These are phyloP conservation scores for Sus scrofa DNA, from an alignment of 2,113 vertebrate species.

Conservation along the genomic window DNA sequence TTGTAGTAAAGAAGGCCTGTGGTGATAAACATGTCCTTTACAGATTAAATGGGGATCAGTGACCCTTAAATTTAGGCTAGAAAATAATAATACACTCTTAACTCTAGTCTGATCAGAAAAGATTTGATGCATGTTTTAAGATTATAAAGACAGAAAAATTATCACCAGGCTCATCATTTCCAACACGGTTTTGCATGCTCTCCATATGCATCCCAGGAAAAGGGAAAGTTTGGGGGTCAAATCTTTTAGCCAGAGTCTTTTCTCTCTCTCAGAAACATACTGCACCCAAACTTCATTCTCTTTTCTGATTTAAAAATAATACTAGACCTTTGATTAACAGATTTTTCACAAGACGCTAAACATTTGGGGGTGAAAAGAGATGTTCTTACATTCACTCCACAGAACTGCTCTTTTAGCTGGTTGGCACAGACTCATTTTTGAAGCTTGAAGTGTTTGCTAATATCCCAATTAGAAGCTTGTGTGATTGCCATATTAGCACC, in stretches of 20 bases:
- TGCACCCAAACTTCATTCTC: neutral
- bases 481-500: neutral
- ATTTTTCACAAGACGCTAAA: slow-evolving; percentile 69
- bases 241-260: slow-evolving; percentile 23
- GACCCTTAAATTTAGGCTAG: slow-evolving; percentile 62
- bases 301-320: slow-evolving; percentile 64
- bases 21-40: slow-evolving; percentile 58
- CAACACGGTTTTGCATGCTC: neutral
- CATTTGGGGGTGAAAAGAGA: slow-evolving; percentile 57
- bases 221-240: neutral
- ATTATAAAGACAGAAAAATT: neutral
- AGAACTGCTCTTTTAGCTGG: slow-evolving; percentile 40
- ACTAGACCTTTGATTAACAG: slow-evolving; percentile 62
- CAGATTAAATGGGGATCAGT: slow-evolving; percentile 41
- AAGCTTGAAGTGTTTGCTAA: slow-evolving; percentile 34
- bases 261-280: neutral
- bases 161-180: slow-evolving; percentile 33
- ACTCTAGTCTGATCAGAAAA: slow-evolving; percentile 25
- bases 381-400: slow-evolving; percentile 21
- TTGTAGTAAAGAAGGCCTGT: slow-evolving; percentile 44
- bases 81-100: slow-evolving; percentile 66
- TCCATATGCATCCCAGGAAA: neutral
- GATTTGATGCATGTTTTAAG: slow-evolving; percentile 53
- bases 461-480: slow-evolving; percentile 40
- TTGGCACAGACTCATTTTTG: slow-evolving; percentile 62